These are phyloP conservation scores for Patella pellucida DNA, from an alignment of 2,888 invertebrate genomes.

Conservation along the genomic window DNA sequence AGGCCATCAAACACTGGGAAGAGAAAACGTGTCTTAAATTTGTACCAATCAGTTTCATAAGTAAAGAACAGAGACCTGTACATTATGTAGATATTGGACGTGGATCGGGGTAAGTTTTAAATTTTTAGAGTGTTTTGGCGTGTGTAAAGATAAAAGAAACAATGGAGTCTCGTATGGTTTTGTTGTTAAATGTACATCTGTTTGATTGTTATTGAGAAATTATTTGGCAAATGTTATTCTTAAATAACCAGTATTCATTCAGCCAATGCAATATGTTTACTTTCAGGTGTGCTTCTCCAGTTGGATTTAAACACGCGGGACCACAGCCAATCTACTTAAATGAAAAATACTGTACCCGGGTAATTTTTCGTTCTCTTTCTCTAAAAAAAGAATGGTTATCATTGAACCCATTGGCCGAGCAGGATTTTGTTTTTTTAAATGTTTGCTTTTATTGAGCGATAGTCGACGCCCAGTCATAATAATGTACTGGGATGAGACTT, in stretches of 20 bases:
- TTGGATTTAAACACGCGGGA: neutral
- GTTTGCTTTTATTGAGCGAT: too few species aligned
- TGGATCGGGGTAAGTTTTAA: constrained; percentile 15
- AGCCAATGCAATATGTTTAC: too few species aligned
- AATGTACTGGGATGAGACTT: too few species aligned
- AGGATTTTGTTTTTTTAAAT: too few species aligned
- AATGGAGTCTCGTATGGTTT: too few species aligned
- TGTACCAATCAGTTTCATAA: neutral
- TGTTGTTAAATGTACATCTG: neutral
- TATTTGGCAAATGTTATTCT: too few species aligned
- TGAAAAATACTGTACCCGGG: constrained; percentile 12
- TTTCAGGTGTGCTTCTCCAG: constrained; percentile 20
- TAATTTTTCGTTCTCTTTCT: neutral
- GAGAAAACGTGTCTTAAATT: constrained; percentile 18
- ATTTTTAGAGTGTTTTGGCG: too few species aligned
- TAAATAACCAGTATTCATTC: neutral
- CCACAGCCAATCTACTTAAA: neutral
- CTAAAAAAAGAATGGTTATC: constrained; percentile 8
- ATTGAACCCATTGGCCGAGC: too few species aligned
- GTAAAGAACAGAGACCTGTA: neutral
- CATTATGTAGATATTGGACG: neutral
- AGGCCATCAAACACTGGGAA: constrained; percentile 19
- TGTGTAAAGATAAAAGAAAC: too few species aligned
- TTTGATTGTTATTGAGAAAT: neutral
- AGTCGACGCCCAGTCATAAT: too few species aligned